phyloP scores from a whole-genome alignment of 1,140 invertebrate species.

The Proctacanthus coquilletti region DNA sequence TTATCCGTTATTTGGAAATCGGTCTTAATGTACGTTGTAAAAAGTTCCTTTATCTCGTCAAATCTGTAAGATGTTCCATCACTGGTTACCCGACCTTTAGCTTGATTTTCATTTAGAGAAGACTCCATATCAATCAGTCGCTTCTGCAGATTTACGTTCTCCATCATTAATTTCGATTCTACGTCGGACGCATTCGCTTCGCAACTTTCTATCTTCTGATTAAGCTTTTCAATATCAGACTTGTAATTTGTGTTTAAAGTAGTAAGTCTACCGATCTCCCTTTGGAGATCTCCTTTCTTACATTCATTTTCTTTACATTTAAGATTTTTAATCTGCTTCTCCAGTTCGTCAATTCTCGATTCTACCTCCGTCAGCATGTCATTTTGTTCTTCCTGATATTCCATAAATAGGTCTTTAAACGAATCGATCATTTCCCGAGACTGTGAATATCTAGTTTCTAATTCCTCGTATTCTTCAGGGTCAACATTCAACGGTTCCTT shows the following conservation, averaged over 20 bases:
- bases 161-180: slow-evolving; percentile 4
- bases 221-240: not conserved
- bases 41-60: slow-evolving; percentile 13
- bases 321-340: not conserved
- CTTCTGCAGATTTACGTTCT: slow-evolving; percentile 5
- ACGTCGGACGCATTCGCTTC: slow-evolving; percentile 4
- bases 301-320: slow-evolving; percentile 11
- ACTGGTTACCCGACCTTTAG: not conserved
- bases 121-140: slow-evolving; percentile 4
- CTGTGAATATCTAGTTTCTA: not conserved
- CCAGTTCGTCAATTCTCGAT: not conserved
- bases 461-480: not conserved
- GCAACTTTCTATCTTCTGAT: not conserved
- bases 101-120: not conserved
- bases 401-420: not conserved
- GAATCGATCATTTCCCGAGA: not conserved
- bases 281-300: slow-evolving; percentile 10
- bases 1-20: slow-evolving; percentile 13
- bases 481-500: not conserved
- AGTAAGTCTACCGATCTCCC: slow-evolving; percentile 28
- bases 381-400: not conserved
- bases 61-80: slow-evolving; percentile 14
- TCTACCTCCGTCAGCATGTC: not conserved
- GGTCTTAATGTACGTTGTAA: slow-evolving; percentile 14
- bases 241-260: slow-evolving; percentile 30